Conservation (phyloP, 2,113 vertebrate genomes). For the Crypturellus undulatus region DNA sequence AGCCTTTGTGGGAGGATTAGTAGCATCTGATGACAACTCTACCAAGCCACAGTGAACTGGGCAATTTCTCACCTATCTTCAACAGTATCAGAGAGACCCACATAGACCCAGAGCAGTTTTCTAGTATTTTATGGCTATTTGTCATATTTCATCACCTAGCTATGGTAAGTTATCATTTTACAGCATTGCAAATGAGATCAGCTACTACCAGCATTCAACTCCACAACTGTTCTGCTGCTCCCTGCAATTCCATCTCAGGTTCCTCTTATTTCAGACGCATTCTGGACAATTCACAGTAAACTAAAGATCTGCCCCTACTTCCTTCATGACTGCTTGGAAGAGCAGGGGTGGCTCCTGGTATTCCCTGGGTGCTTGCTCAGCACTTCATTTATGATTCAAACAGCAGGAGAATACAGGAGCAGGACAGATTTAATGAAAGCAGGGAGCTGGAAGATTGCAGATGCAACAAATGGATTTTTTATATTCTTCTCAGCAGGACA, state of each 20-base stretch:
- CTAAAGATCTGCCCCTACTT: neutral
- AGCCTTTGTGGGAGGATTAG: neutral
- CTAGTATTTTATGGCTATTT: neutral
- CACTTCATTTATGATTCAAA: neutral
- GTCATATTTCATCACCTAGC: neutral
- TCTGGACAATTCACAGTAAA: neutral
- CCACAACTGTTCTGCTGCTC: neutral
- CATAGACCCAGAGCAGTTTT: neutral
- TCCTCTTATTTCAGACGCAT: neutral
- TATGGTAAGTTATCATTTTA: neutral
- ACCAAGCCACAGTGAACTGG: neutral
- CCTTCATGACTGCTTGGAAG: neutral
- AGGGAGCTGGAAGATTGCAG: neutral
- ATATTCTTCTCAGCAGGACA: neutral
- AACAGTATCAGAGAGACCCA: neutral
- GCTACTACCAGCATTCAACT: neutral
- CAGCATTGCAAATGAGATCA: neutral
- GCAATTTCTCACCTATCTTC: neutral
- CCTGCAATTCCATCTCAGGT: neutral
- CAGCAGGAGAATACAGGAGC: neutral
- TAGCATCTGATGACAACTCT: neutral
- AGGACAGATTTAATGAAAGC: neutral
- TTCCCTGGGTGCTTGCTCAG: constrained; percentile 5
- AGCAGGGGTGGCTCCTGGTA: neutral
- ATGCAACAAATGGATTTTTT: neutral